These are phyloP conservation scores for Drosophila pruinosa DNA, from an alignment of 1,140 invertebrate species.

Conservation along the genomic window DNA sequence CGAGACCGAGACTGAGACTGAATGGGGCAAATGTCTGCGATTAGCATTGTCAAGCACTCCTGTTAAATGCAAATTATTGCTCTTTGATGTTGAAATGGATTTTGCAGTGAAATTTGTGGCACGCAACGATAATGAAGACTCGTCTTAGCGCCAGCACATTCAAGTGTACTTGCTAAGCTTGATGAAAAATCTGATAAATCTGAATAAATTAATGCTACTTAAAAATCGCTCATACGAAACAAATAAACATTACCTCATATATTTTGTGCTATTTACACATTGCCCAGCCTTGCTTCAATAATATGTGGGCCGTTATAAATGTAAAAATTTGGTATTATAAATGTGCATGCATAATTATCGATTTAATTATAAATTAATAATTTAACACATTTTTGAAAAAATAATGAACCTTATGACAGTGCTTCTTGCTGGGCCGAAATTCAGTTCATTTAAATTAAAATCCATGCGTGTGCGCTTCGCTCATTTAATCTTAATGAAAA, in stretches of 20 bases:
- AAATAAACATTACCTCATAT: neutral
- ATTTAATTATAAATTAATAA: slow-evolving; percentile 77
- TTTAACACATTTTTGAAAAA: slow-evolving; percentile 59
- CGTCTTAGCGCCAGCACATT: neutral
- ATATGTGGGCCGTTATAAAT: neutral
- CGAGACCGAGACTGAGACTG: neutral
- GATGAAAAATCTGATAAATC: neutral
- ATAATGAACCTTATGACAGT: slow-evolving; percentile 58
- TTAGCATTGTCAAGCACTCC: slow-evolving; percentile 7
- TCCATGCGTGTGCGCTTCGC: slow-evolving; percentile 65
- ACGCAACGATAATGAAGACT: neutral
- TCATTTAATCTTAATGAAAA: slow-evolving; percentile 82
- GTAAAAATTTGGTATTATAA: neutral
- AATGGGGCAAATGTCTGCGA: neutral
- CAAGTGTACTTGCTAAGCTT: neutral
- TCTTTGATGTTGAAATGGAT: slow-evolving; percentile 40
- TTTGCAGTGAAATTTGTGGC: neutral
- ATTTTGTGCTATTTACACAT: too few species aligned
- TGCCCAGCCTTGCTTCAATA: too few species aligned
- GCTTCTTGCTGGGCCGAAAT: neutral
- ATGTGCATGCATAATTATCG: slow-evolving; percentile 54
- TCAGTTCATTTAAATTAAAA: slow-evolving; percentile 74
- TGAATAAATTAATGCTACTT: neutral
- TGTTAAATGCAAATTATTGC: slow-evolving; percentile 36
- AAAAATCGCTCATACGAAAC: neutral